Evolutionary conservation across 2,888 invertebrate species (phyloP), one percentile per base, ranked within the genome.

Genomic region (Pseudococcus jackbeardsleyi): DNA sequence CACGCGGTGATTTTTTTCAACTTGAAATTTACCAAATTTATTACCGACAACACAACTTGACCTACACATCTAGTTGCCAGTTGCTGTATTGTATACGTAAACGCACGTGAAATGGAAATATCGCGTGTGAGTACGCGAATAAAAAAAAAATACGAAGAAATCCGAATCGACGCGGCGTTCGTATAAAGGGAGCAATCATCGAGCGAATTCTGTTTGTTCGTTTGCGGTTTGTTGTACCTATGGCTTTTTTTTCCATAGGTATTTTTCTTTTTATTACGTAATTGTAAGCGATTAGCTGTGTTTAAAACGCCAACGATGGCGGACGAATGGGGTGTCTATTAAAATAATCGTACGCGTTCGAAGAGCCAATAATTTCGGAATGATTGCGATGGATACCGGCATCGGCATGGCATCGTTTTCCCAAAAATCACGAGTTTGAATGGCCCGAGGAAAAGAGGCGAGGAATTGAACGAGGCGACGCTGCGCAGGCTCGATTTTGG

Each of bases 401-500:
- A 82, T 26, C 39, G 42, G 42, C 46, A 46, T 82, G 42, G 42
- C 46, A 46, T 82, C 72, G 79, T 46, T 82, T 82, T 46, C 46
- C n/a, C 42, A 42, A 82, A 82, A 82, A 46, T 82, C 79, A 82
- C 17, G 79, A 82, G 79, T 46, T 42, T 82, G 12, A 19, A 17
- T 77, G n/a, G 39, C 42, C 79, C 19, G 2, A 19, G 79, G 46
- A 82, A 19, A 22, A 64, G 64, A n/a, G 79, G 46, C 79, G 79
- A 42, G 79, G 84, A 33, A 42, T 54, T 4, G 84, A 12, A 54
- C 84, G n/a, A 22, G 59, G 9, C 64, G 19, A 22, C 22, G 19
- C 22, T 26, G 87, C 87, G 87, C 87, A 87, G 48, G 50, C 50
- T 77, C 87, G 42, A 87, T 87, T 86, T 68, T 87, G 87, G 87